Evolutionary conservation across 2,797 vertebrate genomes (phyloP).

Genomic region (Gymnothorax javanicus): DNA sequence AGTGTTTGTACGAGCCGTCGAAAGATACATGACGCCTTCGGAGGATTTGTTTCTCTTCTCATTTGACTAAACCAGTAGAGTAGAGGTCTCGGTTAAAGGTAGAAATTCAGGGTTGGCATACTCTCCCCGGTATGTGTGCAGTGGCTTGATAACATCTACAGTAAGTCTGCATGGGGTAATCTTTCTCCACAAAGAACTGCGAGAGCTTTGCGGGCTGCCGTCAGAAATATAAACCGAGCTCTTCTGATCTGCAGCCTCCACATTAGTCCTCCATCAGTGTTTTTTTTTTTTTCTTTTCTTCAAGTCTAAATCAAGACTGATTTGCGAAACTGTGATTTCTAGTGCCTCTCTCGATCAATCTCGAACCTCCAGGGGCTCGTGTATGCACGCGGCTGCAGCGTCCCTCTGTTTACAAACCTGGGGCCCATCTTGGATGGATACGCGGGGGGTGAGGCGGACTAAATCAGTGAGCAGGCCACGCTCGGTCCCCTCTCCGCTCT

Average conservation of each 20-base stretch:
- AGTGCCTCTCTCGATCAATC: not conserved
- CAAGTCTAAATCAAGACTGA: not conserved
- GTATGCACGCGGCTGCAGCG: not conserved
- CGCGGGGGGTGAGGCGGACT: not conserved
- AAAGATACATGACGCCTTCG: not conserved
- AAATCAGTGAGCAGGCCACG: not conserved
- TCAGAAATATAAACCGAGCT: not conserved
- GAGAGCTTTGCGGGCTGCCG: not conserved
- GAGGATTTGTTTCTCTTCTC: not conserved
- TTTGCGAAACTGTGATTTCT: not conserved
- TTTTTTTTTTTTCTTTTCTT: not conserved
- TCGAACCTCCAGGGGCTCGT: not conserved
- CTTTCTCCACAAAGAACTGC: not conserved
- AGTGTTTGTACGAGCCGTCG: not conserved
- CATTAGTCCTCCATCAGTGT: not conserved
- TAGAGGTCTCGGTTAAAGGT: not conserved
- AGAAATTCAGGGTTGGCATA: not conserved
- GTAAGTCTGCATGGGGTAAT: not conserved
- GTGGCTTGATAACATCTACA: not conserved
- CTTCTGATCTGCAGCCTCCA: not conserved
- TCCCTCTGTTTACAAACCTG: not conserved
- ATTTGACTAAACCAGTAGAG: slow-evolving; percentile 6
- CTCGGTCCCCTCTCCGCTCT: not conserved
- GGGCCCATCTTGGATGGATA: not conserved
- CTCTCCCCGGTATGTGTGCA: not conserved